These are phyloP conservation scores for Cydia pomonella DNA, from an alignment of 1,140 invertebrate species.

Conservation along the genomic window DNA sequence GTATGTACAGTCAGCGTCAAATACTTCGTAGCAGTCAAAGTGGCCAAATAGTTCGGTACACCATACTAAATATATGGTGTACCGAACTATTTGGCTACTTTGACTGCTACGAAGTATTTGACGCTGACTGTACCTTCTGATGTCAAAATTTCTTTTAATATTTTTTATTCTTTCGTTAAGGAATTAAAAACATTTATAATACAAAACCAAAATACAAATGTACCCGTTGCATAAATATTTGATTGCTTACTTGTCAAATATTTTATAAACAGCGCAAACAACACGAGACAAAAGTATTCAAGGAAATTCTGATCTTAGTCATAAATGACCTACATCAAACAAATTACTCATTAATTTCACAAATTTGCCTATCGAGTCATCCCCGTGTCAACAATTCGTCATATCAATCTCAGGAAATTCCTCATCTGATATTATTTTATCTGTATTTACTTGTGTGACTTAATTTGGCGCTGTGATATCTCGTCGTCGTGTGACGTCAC, in stretches of 20 bases:
- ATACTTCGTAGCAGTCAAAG: no score
- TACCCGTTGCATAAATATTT: no score
- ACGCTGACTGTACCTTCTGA: no score
- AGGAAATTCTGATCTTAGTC: constrained; percentile 7
- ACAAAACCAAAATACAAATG: no score
- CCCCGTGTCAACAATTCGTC: background rate
- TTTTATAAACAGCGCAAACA: background rate
- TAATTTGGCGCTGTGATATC: background rate
- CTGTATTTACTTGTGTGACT: constrained; percentile 12
- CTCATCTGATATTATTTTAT: constrained; percentile 12
- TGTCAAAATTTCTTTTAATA: no score
- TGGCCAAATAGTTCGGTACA: no score
- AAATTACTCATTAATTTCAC: background rate
- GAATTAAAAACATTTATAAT: no score
- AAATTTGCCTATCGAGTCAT: background rate
- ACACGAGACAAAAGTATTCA: background rate
- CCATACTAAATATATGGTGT: no score
- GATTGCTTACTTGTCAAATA: background rate
- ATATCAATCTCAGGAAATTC: constrained; percentile 1
- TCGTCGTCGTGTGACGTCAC: background rate
- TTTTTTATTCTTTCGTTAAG: no score
- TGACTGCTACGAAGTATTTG: no score
- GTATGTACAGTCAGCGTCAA: no score
- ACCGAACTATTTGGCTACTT: no score
- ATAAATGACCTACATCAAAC: background rate